Percentiles rank a stretch among this genome's conserved stretches.
These are phyloP conservation scores for Clunio marinus DNA, from an alignment of 2,888 invertebrate genomes.

Conservation along the genomic window DNA sequence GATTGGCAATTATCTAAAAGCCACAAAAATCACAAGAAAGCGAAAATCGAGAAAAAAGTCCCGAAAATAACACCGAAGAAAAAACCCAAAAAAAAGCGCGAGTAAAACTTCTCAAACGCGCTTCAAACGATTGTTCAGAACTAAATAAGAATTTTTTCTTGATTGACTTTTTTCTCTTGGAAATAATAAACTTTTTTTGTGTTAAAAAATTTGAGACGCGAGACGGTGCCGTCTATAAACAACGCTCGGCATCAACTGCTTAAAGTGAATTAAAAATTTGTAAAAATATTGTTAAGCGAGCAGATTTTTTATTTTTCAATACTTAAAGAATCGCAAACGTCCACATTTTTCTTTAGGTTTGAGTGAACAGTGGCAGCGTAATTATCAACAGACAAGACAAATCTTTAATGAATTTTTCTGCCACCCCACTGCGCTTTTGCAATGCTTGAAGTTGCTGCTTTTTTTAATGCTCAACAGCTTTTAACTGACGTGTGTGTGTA, in stretches of 20 bases:
- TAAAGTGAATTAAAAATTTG: conserved; percentile 32
- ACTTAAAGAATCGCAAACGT: conserved; percentile 34
- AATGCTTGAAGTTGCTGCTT: conserved; percentile 17
- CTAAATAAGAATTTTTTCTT: conserved; percentile 23
- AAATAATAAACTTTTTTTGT: conserved; percentile 2
- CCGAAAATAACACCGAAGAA: neutral
- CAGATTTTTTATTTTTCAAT: conserved; percentile 22
- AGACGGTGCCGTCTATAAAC: conserved; percentile 32
- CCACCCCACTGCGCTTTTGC: conserved; percentile 26
- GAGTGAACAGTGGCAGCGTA: conserved; percentile 2
- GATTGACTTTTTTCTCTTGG: neutral
- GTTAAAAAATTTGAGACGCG: conserved; percentile 19
- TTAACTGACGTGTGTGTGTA: neutral
- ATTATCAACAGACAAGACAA: neutral
- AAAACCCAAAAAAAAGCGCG: conserved; percentile 10
- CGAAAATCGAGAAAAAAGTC: neutral
- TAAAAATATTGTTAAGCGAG: conserved; percentile 20
- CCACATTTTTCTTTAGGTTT: conserved; percentile 17
- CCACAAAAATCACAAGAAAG: conserved; percentile 9
- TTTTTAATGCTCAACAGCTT: conserved; percentile 12
- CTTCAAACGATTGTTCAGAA: conserved; percentile 21
- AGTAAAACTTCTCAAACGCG: conserved; percentile 11
- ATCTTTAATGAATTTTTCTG: neutral
- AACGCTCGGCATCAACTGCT: conserved; percentile 33
- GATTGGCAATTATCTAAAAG: neutral